These are phyloP conservation scores for Oryzias woworae DNA, from an alignment of 2,113 vertebrate species.

Conservation along the genomic window DNA sequence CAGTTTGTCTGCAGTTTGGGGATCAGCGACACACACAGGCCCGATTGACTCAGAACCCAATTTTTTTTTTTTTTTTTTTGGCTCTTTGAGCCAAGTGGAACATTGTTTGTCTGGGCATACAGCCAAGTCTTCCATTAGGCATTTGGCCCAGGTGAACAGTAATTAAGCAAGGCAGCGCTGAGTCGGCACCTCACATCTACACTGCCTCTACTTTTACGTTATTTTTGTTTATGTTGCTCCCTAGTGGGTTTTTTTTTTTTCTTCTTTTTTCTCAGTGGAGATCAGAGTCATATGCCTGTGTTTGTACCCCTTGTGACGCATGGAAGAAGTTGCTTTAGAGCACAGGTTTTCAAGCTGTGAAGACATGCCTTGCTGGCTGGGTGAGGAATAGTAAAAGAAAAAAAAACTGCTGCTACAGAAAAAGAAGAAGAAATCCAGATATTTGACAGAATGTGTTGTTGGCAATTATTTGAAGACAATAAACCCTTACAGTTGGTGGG, in stretches of 20 bases:
- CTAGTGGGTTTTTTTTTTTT: background rate
- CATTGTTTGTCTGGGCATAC: conserved; percentile 74
- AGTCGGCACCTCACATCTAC: conserved; percentile 63
- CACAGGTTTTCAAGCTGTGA: conserved; percentile 18
- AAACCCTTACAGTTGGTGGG: no score
- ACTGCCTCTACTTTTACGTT: conserved; percentile 51
- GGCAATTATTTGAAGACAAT: no score
- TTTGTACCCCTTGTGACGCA: conserved; percentile 11
- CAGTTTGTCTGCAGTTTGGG: conserved; percentile 36
- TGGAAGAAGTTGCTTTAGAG: conserved; percentile 18
- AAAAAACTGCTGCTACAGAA: background rate
- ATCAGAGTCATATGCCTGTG: conserved; percentile 37
- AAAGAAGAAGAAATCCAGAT: no score
- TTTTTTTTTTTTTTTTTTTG: conserved; percentile 5
- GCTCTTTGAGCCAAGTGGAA: conserved; percentile 53
- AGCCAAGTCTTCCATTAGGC: conserved; percentile 79
- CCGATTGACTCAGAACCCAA: conserved; percentile 48
- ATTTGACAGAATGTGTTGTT: no score
- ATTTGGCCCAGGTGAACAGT: conserved; percentile 75
- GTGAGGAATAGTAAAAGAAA: background rate
- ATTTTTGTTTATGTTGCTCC: conserved; percentile 64
- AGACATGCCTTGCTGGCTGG: background rate
- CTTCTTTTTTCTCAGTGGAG: conserved; percentile 7
- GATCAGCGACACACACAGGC: conserved; percentile 41
- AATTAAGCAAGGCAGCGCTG: conserved; percentile 72